Percentiles rank a stretch among this genome's conserved stretches.
phyloP scores from a whole-genome alignment of 2,113 vertebrate species.

The Halichoerus grypus region DNA sequence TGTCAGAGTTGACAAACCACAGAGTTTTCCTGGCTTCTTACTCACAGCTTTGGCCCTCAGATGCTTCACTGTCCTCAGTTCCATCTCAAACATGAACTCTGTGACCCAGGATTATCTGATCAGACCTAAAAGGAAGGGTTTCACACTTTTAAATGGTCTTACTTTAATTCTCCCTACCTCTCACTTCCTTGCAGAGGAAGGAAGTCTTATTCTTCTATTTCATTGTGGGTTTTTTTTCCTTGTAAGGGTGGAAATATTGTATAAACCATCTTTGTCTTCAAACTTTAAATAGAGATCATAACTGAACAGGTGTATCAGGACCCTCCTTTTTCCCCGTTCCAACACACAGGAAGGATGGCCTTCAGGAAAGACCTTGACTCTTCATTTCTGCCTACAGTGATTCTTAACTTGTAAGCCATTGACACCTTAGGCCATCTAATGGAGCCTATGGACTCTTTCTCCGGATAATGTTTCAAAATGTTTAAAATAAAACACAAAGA shows the following conservation, averaged over 20 bases:
- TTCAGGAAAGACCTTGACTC: not conserved
- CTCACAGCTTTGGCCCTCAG: not conserved
- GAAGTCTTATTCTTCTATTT: not conserved
- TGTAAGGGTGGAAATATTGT: not conserved
- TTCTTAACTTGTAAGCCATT: not conserved
- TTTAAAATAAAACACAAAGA: conserved; percentile 14
- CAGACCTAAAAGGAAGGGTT: not conserved
- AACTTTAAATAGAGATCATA: not conserved
- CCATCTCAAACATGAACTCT: not conserved
- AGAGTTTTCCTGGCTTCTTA: not conserved
- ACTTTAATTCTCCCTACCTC: not conserved
- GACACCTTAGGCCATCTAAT: not conserved
- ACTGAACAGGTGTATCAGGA: not conserved
- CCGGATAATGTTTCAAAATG: not conserved
- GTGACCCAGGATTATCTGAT: not conserved
- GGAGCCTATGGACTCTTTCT: not conserved
- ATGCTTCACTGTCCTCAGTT: not conserved
- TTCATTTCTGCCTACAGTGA: not conserved
- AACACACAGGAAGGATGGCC: not conserved
- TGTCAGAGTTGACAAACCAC: conserved; percentile 9
- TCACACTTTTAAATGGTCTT: not conserved
- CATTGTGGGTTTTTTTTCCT: not conserved
- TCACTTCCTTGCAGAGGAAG: not conserved
- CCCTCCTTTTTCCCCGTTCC: not conserved
- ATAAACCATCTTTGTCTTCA: not conserved